These are phyloP conservation scores for Melozone crissalis DNA, from an alignment of 2,113 vertebrate species.

Conservation along the genomic window DNA sequence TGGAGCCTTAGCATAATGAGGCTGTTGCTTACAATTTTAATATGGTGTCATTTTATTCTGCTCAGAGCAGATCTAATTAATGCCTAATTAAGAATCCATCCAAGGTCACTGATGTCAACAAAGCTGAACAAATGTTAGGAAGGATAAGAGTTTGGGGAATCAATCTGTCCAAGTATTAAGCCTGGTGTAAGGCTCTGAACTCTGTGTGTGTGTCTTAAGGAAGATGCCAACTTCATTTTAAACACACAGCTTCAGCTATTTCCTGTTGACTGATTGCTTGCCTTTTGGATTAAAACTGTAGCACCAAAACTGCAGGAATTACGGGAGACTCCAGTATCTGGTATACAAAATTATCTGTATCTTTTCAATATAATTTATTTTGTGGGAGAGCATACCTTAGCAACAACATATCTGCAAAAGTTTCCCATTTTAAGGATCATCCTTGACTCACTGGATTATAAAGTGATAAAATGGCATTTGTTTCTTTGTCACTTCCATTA, in stretches of 20 bases:
- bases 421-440: neutral
- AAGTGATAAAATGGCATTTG: neutral
- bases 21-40: neutral
- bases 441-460: neutral
- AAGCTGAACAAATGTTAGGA: constrained; percentile 1
- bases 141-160: neutral
- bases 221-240: neutral
- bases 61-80: neutral
- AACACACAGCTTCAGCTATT: neutral
- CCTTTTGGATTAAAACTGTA: neutral
- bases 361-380: neutral
- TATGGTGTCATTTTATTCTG: neutral
- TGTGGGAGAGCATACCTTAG: neutral
- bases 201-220: neutral
- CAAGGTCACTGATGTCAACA: neutral
- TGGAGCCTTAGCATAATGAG: neutral
- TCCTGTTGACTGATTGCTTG: neutral
- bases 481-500: neutral
- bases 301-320: neutral
- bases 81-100: neutral
- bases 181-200: neutral
- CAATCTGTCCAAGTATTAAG: neutral
- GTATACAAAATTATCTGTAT: neutral
- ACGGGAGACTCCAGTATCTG: neutral
- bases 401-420: neutral